Base-by-base conservation (phyloP, 2,797 vertebrate species). In the Potorous gilbertii region DNA sequence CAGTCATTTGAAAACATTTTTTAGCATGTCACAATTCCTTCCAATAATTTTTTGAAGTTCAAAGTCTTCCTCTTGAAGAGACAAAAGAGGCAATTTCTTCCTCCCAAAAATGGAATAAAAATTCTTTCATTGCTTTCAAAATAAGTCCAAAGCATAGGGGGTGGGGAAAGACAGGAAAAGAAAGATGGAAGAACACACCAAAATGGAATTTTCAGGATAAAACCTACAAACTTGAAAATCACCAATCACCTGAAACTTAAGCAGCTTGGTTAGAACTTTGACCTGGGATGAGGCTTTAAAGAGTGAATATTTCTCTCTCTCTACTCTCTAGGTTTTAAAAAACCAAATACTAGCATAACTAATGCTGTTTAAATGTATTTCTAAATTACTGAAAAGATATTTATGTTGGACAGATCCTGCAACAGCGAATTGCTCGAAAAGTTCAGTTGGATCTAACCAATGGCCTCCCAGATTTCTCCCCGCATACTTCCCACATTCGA, bases 391-490 rank as follows among this genome's bases (percentile, higher is more conserved):
- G 29, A 54, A 91, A 91, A 94, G n/a, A 29, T 89, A 28, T 56
- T 90, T 40, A 89, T 93, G 59, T 90, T 56, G 40, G 34, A 34
- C 56, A 99, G 99, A 98, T 99, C 56, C 97, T 99, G 46, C 97
- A 94, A 95, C 93, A 98, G 54, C 98, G 99, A 97, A 97, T 97
- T 52, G 98, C 98, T 91, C 98, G 98, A 95, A 99, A 99, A 96
- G 97, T 98, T 66, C 97, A 98, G 21, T 91, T 99, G 96, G 98
- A 99, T 96, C 96, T 99, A 31, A 98, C 98, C 46, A 98, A 98
- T 92, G 98, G 98, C 4, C 97, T 99, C 50, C 99, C 99, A 6
- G 96, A 90, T 54, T 99, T 99, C 97, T 95, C 96, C 27, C 96
- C 98, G 55, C 97, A 97, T 18, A 99, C 98, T 0, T 90, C 92